Evolutionary conservation across 2,113 vertebrate genomes (phyloP).

Genomic region (Heterocephalus glaber): DNA sequence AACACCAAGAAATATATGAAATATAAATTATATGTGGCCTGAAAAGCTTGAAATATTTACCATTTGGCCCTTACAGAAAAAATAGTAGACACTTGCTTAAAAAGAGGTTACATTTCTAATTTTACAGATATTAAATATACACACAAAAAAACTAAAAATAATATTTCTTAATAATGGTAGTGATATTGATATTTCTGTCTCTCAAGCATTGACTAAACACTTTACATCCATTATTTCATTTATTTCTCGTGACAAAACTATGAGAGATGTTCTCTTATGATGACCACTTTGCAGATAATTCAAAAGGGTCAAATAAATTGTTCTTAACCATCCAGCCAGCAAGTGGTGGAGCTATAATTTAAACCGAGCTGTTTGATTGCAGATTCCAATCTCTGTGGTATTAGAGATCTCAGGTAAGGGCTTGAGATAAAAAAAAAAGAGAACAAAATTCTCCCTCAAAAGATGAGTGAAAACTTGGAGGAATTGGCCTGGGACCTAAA

Average conservation of each 20-base stretch:
- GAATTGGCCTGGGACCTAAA: background rate
- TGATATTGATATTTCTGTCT: background rate
- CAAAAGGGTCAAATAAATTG: background rate
- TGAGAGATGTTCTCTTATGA: background rate
- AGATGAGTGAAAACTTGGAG: background rate
- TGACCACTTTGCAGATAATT: background rate
- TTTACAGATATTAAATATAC: background rate
- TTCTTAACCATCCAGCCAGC: background rate
- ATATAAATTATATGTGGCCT: background rate
- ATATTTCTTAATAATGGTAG: background rate
- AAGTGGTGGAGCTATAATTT: background rate
- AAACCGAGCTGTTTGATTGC: background rate
- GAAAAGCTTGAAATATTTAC: constrained; percentile 28
- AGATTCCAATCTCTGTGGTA: background rate
- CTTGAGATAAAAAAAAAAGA: background rate
- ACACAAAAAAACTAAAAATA: background rate
- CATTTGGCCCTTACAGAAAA: background rate
- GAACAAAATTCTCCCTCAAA: background rate
- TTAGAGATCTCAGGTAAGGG: background rate
- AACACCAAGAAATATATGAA: background rate
- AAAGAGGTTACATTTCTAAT: constrained; percentile 28
- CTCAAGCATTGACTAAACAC: background rate
- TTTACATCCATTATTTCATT: background rate
- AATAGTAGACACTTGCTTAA: background rate
- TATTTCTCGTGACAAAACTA: constrained; percentile 18